Base-by-base conservation (phyloP, 1,140 invertebrate species). In the Neotoxoptera formosana region DNA sequence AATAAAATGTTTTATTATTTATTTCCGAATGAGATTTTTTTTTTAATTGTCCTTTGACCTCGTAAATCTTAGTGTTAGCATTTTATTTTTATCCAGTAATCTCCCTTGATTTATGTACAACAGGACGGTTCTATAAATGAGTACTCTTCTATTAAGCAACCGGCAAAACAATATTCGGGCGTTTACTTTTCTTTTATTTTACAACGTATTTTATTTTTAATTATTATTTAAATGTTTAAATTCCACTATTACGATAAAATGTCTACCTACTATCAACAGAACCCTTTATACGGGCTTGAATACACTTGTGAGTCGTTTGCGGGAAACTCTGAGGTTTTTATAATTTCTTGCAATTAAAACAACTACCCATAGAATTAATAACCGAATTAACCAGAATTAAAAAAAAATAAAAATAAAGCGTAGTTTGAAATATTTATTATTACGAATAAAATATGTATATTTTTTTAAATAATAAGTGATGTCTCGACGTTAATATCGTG, bases 31-130 rank as follows among this genome's bases (percentile, higher is more conserved):
- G 83, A 84, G 83, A 84, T 23, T 41, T 25, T 36, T 84, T 84
- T 84, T 84, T 84, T 9, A 41, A 84, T 25, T 14, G 20, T 34
- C 8, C 36, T 84, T 84, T 84, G 9, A 25, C 36, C 83, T 41
- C 41, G 30, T 84, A 84, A 45, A 45, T 45, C 83, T 84, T 14
- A 84, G 9, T 45, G 36, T 84, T 45, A 11, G 41, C 41, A 41
- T 45, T 84, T 41, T 84, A 84, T 84, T 30, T 84, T 23, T 45
- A 45, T 84, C 83, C 23, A 84, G 34, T 84, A 84, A 84, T 84
- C 36, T 84, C 41, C 1, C 9, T 84, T 84, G 36, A 84, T 84
- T 84, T 84, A 84, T 84, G 23, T 84, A 25, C 11, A 45, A 45
- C 76, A 36, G 20, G 36, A 76, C 14, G 60, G 60, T 76, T 83